phyloP scores from a whole-genome alignment of 2,113 vertebrate species.

The Brienomyrus brachyistius region DNA sequence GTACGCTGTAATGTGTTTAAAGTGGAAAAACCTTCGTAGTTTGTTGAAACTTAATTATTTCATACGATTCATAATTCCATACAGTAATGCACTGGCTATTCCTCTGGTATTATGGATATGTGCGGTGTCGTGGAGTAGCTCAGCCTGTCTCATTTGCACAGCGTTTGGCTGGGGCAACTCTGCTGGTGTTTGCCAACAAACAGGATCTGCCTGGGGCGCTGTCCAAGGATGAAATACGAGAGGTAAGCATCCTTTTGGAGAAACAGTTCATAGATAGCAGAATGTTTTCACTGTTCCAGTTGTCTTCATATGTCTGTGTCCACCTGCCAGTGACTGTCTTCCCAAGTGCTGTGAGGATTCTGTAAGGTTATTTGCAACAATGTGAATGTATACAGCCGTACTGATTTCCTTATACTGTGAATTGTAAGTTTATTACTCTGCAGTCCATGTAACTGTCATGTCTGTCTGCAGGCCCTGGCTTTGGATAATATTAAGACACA shows the following conservation, averaged over 20 bases:
- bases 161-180: constrained; percentile 78
- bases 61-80: background rate
- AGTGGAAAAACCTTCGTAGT: background rate
- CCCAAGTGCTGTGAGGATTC: background rate
- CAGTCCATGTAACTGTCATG: background rate
- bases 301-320: background rate
- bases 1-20: background rate
- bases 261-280: background rate
- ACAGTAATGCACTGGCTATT: background rate
- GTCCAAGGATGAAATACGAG: constrained; percentile 68
- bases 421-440: background rate
- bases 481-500: constrained; percentile 76
- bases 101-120: background rate
- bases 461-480: constrained; percentile 58
- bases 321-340: background rate
- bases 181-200: constrained; percentile 87
- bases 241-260: constrained; percentile 52
- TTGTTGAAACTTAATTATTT: background rate
- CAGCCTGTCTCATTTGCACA: constrained; percentile 31
- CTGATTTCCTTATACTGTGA: background rate
- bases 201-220: constrained; percentile 80
- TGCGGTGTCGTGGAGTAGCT: background rate
- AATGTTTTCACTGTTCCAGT: background rate
- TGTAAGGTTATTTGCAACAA: background rate
- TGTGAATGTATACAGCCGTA: background rate